Evolutionary conservation across 2,888 invertebrate species (phyloP).

Genomic region (Pseudococcus viburni): DNA sequence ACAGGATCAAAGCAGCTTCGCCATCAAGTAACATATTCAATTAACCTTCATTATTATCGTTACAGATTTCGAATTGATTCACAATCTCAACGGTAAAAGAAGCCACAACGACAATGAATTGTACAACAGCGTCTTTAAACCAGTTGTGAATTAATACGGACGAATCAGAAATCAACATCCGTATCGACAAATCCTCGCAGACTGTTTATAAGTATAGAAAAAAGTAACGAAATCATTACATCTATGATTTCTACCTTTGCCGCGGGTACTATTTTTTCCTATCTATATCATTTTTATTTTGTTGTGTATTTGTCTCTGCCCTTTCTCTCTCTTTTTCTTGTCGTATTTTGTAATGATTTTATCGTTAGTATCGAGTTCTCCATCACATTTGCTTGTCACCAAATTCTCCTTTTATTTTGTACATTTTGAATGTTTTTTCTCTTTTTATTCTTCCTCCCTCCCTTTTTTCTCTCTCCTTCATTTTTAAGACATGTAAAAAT

Average conservation of each 20-base stretch:
- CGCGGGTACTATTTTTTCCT: background rate
- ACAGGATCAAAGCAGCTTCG: background rate
- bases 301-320: constrained; percentile 6
- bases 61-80: constrained; percentile 44
- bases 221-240: too few species aligned
- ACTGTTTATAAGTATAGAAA: constrained; percentile 3
- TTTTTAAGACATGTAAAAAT: constrained; percentile 52
- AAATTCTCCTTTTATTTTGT: constrained; percentile 32
- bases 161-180: background rate
- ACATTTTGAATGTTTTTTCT: background rate
- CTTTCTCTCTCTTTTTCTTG: constrained; percentile 30
- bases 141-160: constrained; percentile 6
- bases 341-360: constrained; percentile 39
- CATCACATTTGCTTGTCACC: constrained; percentile 48
- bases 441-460: background rate
- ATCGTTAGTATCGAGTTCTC: constrained; percentile 40
- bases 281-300: constrained; percentile 47
- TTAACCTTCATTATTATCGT: constrained; percentile 42
- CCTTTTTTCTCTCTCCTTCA: background rate
- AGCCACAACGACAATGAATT: background rate
- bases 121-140: background rate
- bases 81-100: constrained; percentile 2
- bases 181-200: constrained; percentile 33
- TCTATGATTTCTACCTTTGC: too few species aligned
- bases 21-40: background rate